Base-by-base conservation (phyloP, 2,797 vertebrate species). In the Epinephelus malabaricus region DNA sequence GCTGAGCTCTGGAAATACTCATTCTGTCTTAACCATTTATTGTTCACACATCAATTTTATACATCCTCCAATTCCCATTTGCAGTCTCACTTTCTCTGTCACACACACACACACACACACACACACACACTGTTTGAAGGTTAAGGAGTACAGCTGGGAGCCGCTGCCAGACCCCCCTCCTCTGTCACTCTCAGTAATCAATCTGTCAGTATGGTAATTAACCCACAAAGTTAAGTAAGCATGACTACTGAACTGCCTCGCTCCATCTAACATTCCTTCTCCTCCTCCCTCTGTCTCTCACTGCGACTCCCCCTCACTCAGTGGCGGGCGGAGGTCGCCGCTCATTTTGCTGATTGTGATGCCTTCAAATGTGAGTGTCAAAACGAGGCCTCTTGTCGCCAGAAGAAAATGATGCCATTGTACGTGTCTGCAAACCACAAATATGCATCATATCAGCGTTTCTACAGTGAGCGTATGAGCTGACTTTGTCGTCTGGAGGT, bases 171-270 rank as follows among this genome's bases (percentile, higher is more conserved):
- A 79, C 82, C 82, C 86, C 88, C 84, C 87, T 81, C 85, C 72
- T 77, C 84, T 83, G 91, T 91, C 88, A 90, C 90, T 94, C 83
- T 86, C 70, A 69, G 90, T 93, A 93, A 94, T 94, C 92, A 93
- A 88, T 94, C 92, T 92, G 92, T 95, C 93, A 94, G 78, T 88
- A 79, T 75, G 90, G 89, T 94, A 94, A 95, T 96, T 95, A 95
- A 94, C 92, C 94, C 88, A 87, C 84, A 83, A 86, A 90, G 91
- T 85, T 92, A 93, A 94, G 89, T 92, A 94, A 95, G 93, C 92
- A 92, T 59, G 88, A 91, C 92, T 93, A 94, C 93, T 86, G 89
- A 88, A 87, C 89, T 91, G 86, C 89, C 82, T 78, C 76, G 65
- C 91, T 92, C 83, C 86, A 81, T 90, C 88, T 69, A 76, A 64